These are phyloP conservation scores for Myopa testacea DNA, from an alignment of 2,888 invertebrate genomes.

Conservation along the genomic window DNA sequence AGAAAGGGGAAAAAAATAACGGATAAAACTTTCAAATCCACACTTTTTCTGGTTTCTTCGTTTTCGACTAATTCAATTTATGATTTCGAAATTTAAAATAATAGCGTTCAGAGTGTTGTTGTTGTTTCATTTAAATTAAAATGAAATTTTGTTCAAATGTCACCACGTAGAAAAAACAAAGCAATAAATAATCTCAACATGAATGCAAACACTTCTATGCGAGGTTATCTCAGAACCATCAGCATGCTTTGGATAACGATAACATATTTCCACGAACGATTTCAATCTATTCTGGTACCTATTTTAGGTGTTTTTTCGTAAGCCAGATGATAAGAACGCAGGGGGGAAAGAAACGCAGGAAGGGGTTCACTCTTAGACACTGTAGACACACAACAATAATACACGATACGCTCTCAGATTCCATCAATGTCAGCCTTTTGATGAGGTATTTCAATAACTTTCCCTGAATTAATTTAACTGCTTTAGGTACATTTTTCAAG, in stretches of 20 bases:
- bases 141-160: slow-evolving; percentile 2
- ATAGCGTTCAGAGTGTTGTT: neutral
- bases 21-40: slow-evolving; percentile 37
- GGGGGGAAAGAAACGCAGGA: no score
- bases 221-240: neutral
- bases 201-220: slow-evolving; percentile 1
- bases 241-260: neutral
- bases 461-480: no score
- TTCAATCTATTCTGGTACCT: neutral
- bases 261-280: neutral
- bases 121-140: neutral
- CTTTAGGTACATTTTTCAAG: no score
- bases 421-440: no score
- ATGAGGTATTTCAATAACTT: no score
- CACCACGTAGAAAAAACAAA: slow-evolving; percentile 6
- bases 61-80: slow-evolving; percentile 15
- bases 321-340: no score
- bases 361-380: no score
- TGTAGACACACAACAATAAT: no score
- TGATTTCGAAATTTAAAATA: neutral
- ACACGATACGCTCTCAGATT: no score
- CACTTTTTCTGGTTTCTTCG: slow-evolving; percentile 29
- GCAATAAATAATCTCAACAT: slow-evolving; percentile 16
- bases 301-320: slow-evolving; percentile 4
- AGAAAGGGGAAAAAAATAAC: slow-evolving; percentile 1